A percentile compares a stretch with the other conserved stretches of the same genome.
These are phyloP conservation scores for Larimichthys polyactis DNA, from an alignment of 2,113 vertebrate species.

Conservation along the genomic window DNA sequence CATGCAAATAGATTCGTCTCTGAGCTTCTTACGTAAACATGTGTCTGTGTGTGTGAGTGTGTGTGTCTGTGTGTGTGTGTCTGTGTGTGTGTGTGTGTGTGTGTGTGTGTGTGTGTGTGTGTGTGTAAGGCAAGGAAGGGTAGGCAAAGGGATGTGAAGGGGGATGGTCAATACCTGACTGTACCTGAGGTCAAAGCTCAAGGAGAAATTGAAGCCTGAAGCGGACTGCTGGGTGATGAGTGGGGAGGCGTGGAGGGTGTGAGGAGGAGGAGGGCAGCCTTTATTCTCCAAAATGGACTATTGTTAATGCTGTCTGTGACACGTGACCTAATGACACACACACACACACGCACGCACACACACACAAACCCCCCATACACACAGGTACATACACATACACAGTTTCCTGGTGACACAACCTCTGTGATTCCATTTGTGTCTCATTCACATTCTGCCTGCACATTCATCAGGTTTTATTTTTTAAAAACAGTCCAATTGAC, in stretches of 20 bases:
- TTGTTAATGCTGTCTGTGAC: conserved; percentile 76
- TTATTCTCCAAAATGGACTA: conserved; percentile 71
- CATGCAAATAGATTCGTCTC: background rate
- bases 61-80: background rate
- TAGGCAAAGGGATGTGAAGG: conserved; percentile 24
- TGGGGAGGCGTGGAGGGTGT: conserved; percentile 35
- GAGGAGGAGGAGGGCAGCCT: conserved; percentile 21
- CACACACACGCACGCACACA: conserved; percentile 20
- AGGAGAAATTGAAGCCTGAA: conserved; percentile 65
- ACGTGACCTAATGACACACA: conserved; percentile 65
- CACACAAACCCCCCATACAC: background rate
- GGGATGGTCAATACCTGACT: conserved; percentile 69
- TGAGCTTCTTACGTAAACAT: background rate
- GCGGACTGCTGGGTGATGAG: conserved; percentile 47
- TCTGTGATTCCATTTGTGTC: too few relatives aligned
- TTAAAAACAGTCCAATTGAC: too few relatives aligned
- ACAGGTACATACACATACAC: background rate
- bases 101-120: background rate
- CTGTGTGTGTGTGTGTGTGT: background rate
- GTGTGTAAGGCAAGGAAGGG: background rate
- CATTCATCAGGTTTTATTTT: background rate
- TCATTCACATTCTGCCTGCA: background rate
- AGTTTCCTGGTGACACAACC: background rate
- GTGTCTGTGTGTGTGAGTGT: background rate
- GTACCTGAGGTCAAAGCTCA: conserved; percentile 78